Evolutionary conservation across 2,888 invertebrate genomes (phyloP), one percentile per base, ranked within the genome.

Genomic region (Luperina testacea): DNA sequence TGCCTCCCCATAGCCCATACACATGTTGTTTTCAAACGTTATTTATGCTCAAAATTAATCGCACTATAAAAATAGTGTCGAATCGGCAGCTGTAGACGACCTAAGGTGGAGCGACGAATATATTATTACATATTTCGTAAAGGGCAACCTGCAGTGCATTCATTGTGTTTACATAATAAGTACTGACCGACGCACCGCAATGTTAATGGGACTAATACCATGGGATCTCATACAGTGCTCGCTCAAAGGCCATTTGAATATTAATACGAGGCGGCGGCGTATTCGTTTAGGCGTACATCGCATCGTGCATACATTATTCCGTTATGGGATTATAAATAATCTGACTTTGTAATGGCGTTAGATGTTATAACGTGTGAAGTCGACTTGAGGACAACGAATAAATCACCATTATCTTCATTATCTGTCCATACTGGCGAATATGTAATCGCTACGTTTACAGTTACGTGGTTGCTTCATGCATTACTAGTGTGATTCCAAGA

Each of bases 201-300:
- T 92, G 92, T 91, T 94, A 94, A 94, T 95, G 93, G 91, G 88
- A 90, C 92, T 94, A 93, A 94, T 94, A 90, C 94, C 93, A 90
- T 90, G 93, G 94, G 93, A 94, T 92, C 92, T 91, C 90, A 88
- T 92, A 90, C 92, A 90, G 89, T 91, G 92, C 90, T 91, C 90
- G 94, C 94, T 94, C 88, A 92, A 92, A 94, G 94, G 93, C 93
- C 90, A 94, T 96, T 95, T 95, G 94, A 95, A 96, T 96, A 95
- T 95, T 96, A 95, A 96, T 95, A 94, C 90, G 85, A n/a, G n/a
- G n/a, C 87, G 88, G 89, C 89, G 91, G 91, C 89, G 90, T 93
- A 92, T 93, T 92, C 93, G 92, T 92, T 93, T 93, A 93, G 91
- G 90, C 91, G 89, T 91, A 90, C 91, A 92, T 88, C 91, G 92